A percentile compares a stretch with the other conserved stretches of the same genome.
phyloP scores from a whole-genome alignment of 2,113 vertebrate genomes.

The Enhydra lutris region DNA sequence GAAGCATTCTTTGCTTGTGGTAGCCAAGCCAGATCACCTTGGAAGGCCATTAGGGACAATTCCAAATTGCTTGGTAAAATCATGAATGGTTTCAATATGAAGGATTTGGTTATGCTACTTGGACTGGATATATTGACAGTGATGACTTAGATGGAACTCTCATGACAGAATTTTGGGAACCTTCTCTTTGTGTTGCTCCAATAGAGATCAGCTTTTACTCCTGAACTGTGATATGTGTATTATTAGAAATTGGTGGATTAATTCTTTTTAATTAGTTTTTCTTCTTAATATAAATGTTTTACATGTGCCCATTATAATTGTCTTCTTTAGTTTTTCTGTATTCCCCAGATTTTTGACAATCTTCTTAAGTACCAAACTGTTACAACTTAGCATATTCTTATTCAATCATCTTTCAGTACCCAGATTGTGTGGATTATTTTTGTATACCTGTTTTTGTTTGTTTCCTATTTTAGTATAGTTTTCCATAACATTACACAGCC shows the following conservation, averaged over 20 bases:
- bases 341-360: neutral
- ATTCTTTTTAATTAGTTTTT: neutral
- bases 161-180: neutral
- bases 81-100: neutral
- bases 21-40: slow-evolving; percentile 24
- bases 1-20: slow-evolving; percentile 33
- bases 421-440: neutral
- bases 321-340: neutral
- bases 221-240: neutral
- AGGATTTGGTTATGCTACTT: slow-evolving; percentile 23
- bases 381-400: neutral
- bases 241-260: neutral
- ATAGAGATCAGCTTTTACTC: neutral
- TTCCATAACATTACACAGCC: neutral
- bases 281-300: neutral
- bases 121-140: neutral
- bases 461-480: neutral
- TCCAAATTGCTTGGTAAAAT: slow-evolving; percentile 48
- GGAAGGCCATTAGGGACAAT: slow-evolving; percentile 41
- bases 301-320: neutral
- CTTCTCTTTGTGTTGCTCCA: neutral
- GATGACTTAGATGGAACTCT: neutral
- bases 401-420: neutral
- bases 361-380: neutral
- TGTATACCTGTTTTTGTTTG: neutral